Evolutionary conservation across 2,113 vertebrate genomes (phyloP), one percentile per base, ranked within the genome.

Genomic region (Myiagra hebetior): DNA sequence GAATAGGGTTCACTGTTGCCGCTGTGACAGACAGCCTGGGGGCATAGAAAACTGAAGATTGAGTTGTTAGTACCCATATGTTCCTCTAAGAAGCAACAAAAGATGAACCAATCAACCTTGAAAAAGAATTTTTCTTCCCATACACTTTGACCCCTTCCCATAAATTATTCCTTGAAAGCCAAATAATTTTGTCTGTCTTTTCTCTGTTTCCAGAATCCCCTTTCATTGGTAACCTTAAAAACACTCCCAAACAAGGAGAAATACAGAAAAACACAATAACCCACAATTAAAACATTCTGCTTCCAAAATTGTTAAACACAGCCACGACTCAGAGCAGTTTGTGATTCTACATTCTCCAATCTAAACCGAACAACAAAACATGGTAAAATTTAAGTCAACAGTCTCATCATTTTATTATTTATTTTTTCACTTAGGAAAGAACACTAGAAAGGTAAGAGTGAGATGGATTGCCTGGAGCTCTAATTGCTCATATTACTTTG

Each of bases 401-500:
- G 23, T 9, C 21, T 92, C 39, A 41, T 9, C 5, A 11, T 60
- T 94, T 72, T 41, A 57, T 85, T 83, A 64, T 86, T 88, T 92
- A 50, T 76, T 86, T 89, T 89, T 96, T 87, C 53, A 50, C 62
- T 97, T 91, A 19, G 27, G 21, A 70, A 74, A 75, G 70, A 88
- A 76, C 39, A 47, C 18, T 70, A 42, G 70, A 92, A 95, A 92
- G 47, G 78, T 10, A 78, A 85, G 78, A 93, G 30, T 60, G 85
- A 95, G 85, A 97, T 87, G 56, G 77, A 97, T 60, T 84, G 79
- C 57, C 87, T 88, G 59, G 30, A 73, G 62, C 35, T 92, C 93
- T 93, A 97, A 96, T 82, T 70, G 73, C 20, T 7, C 80, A 95
- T 97, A 95, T 87, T 97, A 91, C 93, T 94, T 86, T 2, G 3